Evolutionary conservation across 2,888 invertebrate species (phyloP).

Genomic region (Cinara cedri): DNA sequence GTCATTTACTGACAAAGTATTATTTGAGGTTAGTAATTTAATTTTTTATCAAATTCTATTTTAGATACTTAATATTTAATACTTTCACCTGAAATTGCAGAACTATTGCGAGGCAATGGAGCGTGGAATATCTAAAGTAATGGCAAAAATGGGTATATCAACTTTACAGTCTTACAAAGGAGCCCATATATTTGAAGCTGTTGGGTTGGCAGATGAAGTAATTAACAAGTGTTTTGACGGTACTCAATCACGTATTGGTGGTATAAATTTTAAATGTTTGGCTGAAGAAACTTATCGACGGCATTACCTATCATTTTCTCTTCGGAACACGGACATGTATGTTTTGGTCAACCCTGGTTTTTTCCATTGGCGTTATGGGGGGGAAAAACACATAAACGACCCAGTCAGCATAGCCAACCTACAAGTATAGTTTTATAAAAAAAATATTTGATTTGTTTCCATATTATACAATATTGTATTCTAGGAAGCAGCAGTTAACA

Average conservation of each 20-base stretch:
- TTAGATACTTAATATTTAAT: conserved; percentile 10
- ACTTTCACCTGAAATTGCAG: conserved; percentile 61
- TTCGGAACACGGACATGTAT: conserved; percentile 72
- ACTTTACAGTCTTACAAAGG: conserved; percentile 98
- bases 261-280: conserved; percentile 87
- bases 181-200: conserved; percentile 99
- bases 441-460: conserved; percentile 4
- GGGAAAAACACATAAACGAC: conserved; percentile 97
- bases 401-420: conserved; percentile 81
- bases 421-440: conserved; percentile 65
- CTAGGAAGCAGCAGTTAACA: conserved; percentile 85
- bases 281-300: conserved; percentile 85
- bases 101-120: conserved; percentile 91
- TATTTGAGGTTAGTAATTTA: conserved; percentile 69
- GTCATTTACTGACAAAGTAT: conserved; percentile 76
- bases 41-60: conserved; percentile 1
- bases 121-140: conserved; percentile 88
- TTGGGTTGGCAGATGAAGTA: conserved; percentile 90
- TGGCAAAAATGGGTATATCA: conserved; percentile 99
- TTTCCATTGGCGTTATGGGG: conserved; percentile 96
- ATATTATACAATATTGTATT: background rate
- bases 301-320: conserved; percentile 77
- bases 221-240: conserved; percentile 92
- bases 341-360: conserved; percentile 86
- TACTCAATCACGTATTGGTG: conserved; percentile 78